Conservation (phyloP, 2,113 vertebrate genomes). For the Cephalopterus ornatus region DNA sequence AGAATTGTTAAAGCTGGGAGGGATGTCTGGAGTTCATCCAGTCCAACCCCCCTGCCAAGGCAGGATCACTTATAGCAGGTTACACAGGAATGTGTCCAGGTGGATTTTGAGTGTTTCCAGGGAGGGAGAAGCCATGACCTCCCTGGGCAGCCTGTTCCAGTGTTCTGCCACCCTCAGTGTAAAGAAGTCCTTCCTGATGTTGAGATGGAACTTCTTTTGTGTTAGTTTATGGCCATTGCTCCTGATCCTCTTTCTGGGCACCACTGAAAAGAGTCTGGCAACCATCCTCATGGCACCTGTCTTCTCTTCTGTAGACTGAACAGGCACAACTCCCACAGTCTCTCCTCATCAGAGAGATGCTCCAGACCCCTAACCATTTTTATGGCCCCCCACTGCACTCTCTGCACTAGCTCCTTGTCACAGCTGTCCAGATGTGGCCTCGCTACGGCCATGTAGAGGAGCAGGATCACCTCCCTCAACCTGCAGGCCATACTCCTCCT, state of each 20-base stretch:
- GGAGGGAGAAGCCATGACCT: background rate
- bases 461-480: accelerated
- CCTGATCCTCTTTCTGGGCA: background rate
- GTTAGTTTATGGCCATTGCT: background rate
- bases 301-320: background rate
- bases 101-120: background rate
- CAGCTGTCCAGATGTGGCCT: background rate
- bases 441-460: background rate
- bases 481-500: background rate
- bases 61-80: background rate
- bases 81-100: background rate
- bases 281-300: background rate
- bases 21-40: background rate
- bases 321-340: background rate
- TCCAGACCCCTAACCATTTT: background rate
- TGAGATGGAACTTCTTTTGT: background rate
- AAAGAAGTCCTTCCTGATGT: background rate
- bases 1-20: background rate
- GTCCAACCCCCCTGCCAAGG: background rate
- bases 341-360: background rate
- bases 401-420: background rate
- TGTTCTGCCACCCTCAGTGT: background rate
- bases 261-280: background rate
- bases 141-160: background rate
- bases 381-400: background rate